Conservation (phyloP, 2,113 vertebrate species). For the Piaya cayana region DNA sequence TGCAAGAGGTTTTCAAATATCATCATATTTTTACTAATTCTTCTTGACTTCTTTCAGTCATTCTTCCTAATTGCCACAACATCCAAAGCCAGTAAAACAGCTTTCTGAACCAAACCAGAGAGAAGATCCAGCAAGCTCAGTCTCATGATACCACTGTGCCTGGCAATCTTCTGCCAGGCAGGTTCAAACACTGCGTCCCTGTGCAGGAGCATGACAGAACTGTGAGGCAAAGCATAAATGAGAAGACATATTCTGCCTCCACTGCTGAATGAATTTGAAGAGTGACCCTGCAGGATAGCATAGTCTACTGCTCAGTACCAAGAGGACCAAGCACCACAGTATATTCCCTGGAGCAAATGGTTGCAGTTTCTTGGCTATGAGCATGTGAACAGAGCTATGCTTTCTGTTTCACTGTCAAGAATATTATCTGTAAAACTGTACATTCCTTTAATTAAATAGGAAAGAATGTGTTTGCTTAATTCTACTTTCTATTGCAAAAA, state of each 20-base stretch:
- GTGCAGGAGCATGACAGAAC: neutral
- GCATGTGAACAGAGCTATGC: neutral
- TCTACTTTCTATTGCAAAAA: neutral
- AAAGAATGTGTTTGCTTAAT: neutral
- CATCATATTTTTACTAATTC: neutral
- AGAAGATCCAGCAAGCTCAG: rapidly evolving
- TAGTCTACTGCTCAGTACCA: neutral
- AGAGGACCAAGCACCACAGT: neutral
- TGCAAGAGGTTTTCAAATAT: neutral
- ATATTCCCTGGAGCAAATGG: neutral
- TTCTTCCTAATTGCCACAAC: neutral
- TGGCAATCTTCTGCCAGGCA: neutral
- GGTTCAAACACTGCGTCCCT: neutral
- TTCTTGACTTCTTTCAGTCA: neutral
- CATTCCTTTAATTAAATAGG: constrained; percentile 17
- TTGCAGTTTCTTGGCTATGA: neutral
- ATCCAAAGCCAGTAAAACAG: neutral
- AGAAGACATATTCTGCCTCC: neutral
- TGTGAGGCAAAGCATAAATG: neutral
- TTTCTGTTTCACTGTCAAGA: neutral
- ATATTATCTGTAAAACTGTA: neutral
- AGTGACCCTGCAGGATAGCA: neutral
- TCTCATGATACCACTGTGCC: rapidly evolving
- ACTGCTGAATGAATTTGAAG: neutral
- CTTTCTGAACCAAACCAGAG: neutral